These are phyloP conservation scores for Euzetes globulus DNA, from an alignment of 2,888 invertebrate species.

Conservation along the genomic window DNA sequence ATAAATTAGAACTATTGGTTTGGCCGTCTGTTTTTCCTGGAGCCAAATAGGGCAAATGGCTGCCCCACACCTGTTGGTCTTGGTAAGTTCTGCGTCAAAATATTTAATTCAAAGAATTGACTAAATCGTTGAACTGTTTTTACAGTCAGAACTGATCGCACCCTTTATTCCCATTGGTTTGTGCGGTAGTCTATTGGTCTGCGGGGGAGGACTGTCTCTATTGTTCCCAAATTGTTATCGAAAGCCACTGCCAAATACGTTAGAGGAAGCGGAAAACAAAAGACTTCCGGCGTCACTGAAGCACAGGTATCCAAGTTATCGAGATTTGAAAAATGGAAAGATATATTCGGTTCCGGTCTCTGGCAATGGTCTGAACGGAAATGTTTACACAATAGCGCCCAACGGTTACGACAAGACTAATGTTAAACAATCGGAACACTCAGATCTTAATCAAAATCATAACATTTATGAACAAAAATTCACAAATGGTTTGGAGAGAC, in stretches of 20 bases:
- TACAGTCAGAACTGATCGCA: slow-evolving; percentile 35
- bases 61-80: slow-evolving; percentile 38
- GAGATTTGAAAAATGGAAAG: slow-evolving; percentile 26
- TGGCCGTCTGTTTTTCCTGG: slow-evolving; percentile 41
- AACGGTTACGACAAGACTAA: slow-evolving; percentile 17
- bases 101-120: neutral
- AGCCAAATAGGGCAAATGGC: slow-evolving; percentile 37
- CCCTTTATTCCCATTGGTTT: slow-evolving; percentile 38
- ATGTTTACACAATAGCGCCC: slow-evolving; percentile 21
- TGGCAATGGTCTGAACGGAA: slow-evolving; percentile 6
- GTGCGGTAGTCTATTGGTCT: slow-evolving; percentile 38
- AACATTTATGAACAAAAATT: slow-evolving; percentile 12
- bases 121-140: neutral
- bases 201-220: slow-evolving; percentile 38
- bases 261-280: slow-evolving; percentile 39
- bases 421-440: slow-evolving; percentile 18
- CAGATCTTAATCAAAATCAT: slow-evolving; percentile 2
- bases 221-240: slow-evolving; percentile 38
- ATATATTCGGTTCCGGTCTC: neutral
- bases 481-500: neutral
- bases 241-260: slow-evolving; percentile 40
- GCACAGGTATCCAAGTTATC: slow-evolving; percentile 36
- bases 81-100: slow-evolving; percentile 35
- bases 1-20: slow-evolving; percentile 37
- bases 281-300: slow-evolving; percentile 1